Evolutionary conservation across 2,113 vertebrate genomes (phyloP).

Genomic region (Triplophysa siluroides): DNA sequence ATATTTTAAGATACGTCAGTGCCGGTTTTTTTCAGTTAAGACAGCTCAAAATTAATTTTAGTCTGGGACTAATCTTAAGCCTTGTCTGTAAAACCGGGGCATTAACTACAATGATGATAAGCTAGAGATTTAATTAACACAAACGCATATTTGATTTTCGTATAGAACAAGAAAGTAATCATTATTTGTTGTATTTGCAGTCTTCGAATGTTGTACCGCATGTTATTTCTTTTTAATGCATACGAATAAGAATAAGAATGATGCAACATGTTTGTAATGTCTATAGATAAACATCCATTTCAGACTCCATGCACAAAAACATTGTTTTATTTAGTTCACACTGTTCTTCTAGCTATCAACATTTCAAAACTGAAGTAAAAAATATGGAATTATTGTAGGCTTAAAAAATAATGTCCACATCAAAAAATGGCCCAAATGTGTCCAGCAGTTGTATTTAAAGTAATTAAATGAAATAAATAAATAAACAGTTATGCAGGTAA

Average conservation of each 20-base stretch:
- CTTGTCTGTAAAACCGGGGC: no score
- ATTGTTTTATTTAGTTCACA: slow-evolving; percentile 27
- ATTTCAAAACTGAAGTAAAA: slow-evolving; percentile 13
- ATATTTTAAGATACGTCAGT: no score
- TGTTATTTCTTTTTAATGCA: not conserved
- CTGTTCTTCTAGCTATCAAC: not conserved
- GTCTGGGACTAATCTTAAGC: no score
- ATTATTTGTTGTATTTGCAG: no score
- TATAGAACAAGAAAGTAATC: no score
- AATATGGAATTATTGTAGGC: not conserved
- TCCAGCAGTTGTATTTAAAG: not conserved
- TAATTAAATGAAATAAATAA: not conserved
- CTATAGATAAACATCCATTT: not conserved
- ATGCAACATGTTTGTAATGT: not conserved
- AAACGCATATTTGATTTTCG: no score
- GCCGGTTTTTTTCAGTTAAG: no score
- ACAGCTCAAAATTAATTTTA: no score
- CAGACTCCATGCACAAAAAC: slow-evolving; percentile 18
- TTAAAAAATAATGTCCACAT: slow-evolving; percentile 2
- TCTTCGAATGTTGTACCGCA: not conserved
- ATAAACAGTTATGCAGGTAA: not conserved
- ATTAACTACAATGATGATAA: no score
- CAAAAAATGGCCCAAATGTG: no score
- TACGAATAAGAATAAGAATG: not conserved
- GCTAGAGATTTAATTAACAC: no score